Evolutionary conservation across 2,113 vertebrate genomes (phyloP).

Genomic region (Centropus bengalensis): DNA sequence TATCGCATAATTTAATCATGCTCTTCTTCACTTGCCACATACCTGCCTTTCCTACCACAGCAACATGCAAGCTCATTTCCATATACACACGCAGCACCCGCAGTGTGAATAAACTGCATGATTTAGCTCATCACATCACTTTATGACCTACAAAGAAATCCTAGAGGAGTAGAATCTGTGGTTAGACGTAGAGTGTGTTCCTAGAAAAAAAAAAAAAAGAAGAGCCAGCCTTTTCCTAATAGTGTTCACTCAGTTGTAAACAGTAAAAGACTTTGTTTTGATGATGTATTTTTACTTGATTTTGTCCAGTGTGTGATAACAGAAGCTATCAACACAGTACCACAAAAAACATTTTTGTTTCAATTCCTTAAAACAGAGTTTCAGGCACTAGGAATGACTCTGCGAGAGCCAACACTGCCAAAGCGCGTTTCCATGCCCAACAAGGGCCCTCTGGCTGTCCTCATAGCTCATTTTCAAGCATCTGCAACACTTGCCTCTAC

Average conservation of each 20-base stretch:
- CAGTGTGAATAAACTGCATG: background rate
- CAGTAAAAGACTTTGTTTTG: background rate
- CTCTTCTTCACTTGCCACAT: background rate
- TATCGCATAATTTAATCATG: background rate
- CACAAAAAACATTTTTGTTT: background rate
- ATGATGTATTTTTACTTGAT: background rate
- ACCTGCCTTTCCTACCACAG: background rate
- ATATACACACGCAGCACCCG: background rate
- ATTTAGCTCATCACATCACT: background rate
- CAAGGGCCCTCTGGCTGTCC: fast-evolving
- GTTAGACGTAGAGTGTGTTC: fast-evolving
- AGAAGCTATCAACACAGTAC: background rate
- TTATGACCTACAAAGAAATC: background rate
- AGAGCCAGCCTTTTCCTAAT: background rate
- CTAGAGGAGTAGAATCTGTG: fast-evolving
- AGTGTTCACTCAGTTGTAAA: background rate
- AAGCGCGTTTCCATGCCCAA: fast-evolving
- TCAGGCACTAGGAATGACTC: background rate
- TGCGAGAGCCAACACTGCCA: background rate
- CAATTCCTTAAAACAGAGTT: background rate
- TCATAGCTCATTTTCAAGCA: background rate
- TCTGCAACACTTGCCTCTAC: background rate
- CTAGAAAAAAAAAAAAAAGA: background rate
- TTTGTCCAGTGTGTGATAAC: background rate
- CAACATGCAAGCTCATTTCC: fast-evolving